These are phyloP conservation scores for Aplocera efformata DNA, from an alignment of 2,888 invertebrate species.

Conservation along the genomic window DNA sequence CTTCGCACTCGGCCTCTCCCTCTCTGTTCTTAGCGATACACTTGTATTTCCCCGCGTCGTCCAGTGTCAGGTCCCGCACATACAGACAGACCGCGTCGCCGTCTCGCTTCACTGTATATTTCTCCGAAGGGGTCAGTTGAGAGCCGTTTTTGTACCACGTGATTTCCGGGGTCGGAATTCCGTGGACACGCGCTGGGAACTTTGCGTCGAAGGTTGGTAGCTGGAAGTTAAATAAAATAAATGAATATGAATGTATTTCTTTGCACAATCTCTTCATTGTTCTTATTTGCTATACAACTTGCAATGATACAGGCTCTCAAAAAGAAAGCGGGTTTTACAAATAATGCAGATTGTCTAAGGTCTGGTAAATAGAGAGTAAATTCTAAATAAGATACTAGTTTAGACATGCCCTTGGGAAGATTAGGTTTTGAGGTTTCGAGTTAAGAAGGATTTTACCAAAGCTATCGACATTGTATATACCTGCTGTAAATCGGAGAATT, in stretches of 20 bases:
- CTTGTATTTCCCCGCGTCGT: slow-evolving; percentile 87
- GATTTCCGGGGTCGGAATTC: slow-evolving; percentile 91
- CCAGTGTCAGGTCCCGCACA: slow-evolving; percentile 83
- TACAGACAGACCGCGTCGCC: slow-evolving; percentile 90
- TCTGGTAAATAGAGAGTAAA: too few relatives aligned
- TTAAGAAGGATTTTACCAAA: not conserved
- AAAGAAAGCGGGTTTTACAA: too few relatives aligned
- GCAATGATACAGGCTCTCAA: too few relatives aligned
- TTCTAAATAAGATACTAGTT: too few relatives aligned
- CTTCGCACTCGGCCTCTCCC: slow-evolving; percentile 88
- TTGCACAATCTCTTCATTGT: too few relatives aligned
- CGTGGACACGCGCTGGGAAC: slow-evolving; percentile 89
- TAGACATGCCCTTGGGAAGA: too few relatives aligned
- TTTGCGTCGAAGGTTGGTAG: slow-evolving; percentile 89
- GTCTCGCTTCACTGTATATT: slow-evolving; percentile 87
- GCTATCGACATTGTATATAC: slow-evolving; percentile 29
- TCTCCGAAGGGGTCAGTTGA: slow-evolving; percentile 84
- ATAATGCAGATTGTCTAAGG: too few relatives aligned
- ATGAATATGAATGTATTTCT: too few relatives aligned
- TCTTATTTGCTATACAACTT: too few relatives aligned
- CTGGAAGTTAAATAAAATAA: too few relatives aligned
- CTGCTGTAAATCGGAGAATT: slow-evolving; percentile 75
- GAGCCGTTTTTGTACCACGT: slow-evolving; percentile 93
- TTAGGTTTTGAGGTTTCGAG: not conserved
- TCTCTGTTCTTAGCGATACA: slow-evolving; percentile 90